Evolutionary conservation across 1,140 invertebrate species (phyloP).

Genomic region (Heliconius nattereri): DNA sequence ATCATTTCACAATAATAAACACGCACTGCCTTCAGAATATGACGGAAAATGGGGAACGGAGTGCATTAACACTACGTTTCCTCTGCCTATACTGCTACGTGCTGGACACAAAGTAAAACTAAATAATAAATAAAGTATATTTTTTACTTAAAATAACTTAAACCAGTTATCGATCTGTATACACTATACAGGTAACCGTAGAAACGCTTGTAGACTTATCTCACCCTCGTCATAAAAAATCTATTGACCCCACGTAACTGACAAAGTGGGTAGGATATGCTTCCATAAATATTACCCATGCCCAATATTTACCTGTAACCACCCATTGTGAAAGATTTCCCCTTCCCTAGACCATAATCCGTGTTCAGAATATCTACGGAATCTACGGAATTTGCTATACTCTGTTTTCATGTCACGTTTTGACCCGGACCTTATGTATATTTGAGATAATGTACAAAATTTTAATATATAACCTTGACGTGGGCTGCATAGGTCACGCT

Average conservation of each 20-base stretch:
- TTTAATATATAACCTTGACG: slow-evolving; percentile 28
- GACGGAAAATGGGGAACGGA: too few relatives aligned
- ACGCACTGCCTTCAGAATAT: too few relatives aligned
- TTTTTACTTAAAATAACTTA: neutral
- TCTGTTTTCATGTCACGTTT: slow-evolving; percentile 25
- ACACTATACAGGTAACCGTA: neutral
- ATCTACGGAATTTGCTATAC: slow-evolving; percentile 16
- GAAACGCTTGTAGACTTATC: neutral
- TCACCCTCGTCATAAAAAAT: slow-evolving; percentile 7
- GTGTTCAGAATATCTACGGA: slow-evolving; percentile 28
- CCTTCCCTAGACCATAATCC: slow-evolving; percentile 13
- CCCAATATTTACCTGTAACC: slow-evolving; percentile 22
- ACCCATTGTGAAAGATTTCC: slow-evolving; percentile 29
- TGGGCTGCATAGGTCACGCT: slow-evolving; percentile 12
- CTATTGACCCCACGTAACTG: neutral
- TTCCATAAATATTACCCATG: slow-evolving; percentile 18
- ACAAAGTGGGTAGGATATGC: slow-evolving; percentile 6
- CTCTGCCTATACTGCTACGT: too few relatives aligned
- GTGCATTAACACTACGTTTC: too few relatives aligned
- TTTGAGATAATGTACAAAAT: slow-evolving; percentile 28
- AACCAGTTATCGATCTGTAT: neutral
- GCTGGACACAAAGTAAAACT: too few relatives aligned
- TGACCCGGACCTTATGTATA: slow-evolving; percentile 19
- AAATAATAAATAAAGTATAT: too few relatives aligned
- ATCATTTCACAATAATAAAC: neutral